Base-by-base conservation (phyloP, 2,113 vertebrate species). In the Pteropus alecto region DNA sequence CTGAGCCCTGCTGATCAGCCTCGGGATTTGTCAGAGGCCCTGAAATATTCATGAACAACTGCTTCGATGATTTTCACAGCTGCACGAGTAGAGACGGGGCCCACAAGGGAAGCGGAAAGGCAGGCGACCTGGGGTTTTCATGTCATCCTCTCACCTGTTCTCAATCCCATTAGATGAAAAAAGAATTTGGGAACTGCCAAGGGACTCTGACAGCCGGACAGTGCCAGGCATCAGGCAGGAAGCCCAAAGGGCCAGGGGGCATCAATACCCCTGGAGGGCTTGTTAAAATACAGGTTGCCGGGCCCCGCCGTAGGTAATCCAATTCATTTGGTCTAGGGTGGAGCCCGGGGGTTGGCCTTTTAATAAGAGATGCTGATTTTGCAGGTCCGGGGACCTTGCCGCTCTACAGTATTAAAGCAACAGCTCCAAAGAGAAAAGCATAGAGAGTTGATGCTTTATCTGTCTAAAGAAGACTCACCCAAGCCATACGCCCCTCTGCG, bases 31-130 rank as follows among this genome's bases (percentile, higher is more conserved):
- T 87, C 86, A 9, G 60, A 19, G 24, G 61, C 19, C 77, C 82
- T 93, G 33, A 93, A 87, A 71, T 92, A 70, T 70, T 96, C 77
- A 54, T 74, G 83, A 93, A 46, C 89, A 85, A 61, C 28, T 90
- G n/a, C 67, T 85, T 84, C 56, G 0, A 0, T 51, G 91, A 93
- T 54, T 76, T 26, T 12, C 65, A 76, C 65, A 94, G 71, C 84
- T 94, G 63, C 78, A 85, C 56, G 83, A 51, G 78, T 16, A 97
- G 73, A 96, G 76, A 63, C 24, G 54, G 14, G 24, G 26, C 21
- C 54, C n/a, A 21, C 11, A 4, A 46, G 43, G 41, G 61, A 63
- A 35, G 48, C 46, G 14, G 28, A 35, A 48, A 71, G 74, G 38
- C 19, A 43, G 51, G 68, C 30, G 56, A 30, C 16, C 83, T 74